A percentile compares a stretch with the other conserved stretches of the same genome.
These are phyloP conservation scores for Phalacrocorax pelagicus DNA, from an alignment of 2,113 vertebrate species.

Conservation along the genomic window DNA sequence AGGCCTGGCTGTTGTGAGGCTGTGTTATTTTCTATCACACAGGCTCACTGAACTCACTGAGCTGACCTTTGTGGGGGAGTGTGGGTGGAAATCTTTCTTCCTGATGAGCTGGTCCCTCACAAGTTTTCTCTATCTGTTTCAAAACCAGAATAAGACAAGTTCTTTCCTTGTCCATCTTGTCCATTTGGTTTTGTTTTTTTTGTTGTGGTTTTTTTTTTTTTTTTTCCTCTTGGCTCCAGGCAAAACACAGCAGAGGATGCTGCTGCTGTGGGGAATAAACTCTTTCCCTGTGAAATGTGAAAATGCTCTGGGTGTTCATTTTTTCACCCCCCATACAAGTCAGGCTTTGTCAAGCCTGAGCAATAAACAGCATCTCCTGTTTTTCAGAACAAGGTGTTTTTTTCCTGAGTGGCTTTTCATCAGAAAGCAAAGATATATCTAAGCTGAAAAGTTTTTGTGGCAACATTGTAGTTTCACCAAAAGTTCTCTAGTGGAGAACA, in stretches of 20 bases:
- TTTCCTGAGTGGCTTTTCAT: not conserved
- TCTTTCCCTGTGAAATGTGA: not conserved
- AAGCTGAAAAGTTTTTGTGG: not conserved
- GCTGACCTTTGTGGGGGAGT: not conserved
- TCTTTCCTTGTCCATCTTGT: not conserved
- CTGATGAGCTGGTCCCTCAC: not conserved
- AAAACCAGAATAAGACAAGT: not conserved
- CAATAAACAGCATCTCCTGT: not conserved
- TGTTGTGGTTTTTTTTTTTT: too few relatives aligned
- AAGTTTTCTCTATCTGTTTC: not conserved
- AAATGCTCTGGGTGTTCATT: not conserved
- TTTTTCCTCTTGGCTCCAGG: not conserved
- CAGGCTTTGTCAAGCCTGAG: not conserved
- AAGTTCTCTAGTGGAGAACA: not conserved
- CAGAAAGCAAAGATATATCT: not conserved
- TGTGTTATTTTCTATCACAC: not conserved
- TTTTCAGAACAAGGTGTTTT: not conserved
- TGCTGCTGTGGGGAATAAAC: not conserved
- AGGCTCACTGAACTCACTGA: not conserved
- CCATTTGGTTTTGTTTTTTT: not conserved
- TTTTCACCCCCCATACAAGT: not conserved
- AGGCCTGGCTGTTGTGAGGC: not conserved
- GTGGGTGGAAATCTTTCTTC: not conserved
- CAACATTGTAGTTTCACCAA: not conserved
- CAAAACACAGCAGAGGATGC: too few relatives aligned